Conservation (phyloP, 1,140 invertebrate genomes). For the Babylonia areolata region DNA sequence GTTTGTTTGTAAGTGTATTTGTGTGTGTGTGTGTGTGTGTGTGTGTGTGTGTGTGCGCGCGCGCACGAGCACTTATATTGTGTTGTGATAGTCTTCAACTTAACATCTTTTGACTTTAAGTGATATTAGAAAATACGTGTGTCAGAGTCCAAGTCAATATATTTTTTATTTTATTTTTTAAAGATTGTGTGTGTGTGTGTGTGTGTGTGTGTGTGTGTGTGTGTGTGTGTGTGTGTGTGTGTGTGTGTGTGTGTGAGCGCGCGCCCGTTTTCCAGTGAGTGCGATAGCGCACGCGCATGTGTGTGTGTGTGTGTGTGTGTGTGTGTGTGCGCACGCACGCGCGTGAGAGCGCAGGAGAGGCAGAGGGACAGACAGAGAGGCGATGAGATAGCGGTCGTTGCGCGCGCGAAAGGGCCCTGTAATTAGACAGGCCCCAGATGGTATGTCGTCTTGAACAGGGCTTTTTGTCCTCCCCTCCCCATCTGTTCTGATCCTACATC, state of each 20-base stretch:
- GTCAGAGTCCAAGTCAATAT: too few relatives aligned
- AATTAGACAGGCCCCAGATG: slow-evolving; percentile 23
- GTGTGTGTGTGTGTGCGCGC: too few relatives aligned
- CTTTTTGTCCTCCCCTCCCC: slow-evolving; percentile 28
- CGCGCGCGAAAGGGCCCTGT: not conserved
- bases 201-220: not conserved
- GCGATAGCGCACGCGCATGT: not conserved
- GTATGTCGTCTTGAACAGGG: not conserved
- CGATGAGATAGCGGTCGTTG: not conserved
- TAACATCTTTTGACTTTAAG: too few relatives aligned
- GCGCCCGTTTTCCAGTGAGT: not conserved
- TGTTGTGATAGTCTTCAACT: too few relatives aligned
- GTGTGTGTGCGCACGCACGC: not conserved
- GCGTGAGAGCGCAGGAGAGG: not conserved
- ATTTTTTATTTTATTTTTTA: too few relatives aligned
- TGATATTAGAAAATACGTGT: too few relatives aligned
- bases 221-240: not conserved
- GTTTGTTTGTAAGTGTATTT: too few relatives aligned
- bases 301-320: not conserved
- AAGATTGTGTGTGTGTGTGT: not conserved
- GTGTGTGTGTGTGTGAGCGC: not conserved
- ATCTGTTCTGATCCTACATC: slow-evolving; percentile 2
- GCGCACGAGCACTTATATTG: too few relatives aligned
- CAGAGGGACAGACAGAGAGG: not conserved
- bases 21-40: too few relatives aligned